Evolutionary conservation across 1,140 invertebrate species (phyloP), one percentile per base, ranked within the genome.

Genomic region (Apis cerana): DNA sequence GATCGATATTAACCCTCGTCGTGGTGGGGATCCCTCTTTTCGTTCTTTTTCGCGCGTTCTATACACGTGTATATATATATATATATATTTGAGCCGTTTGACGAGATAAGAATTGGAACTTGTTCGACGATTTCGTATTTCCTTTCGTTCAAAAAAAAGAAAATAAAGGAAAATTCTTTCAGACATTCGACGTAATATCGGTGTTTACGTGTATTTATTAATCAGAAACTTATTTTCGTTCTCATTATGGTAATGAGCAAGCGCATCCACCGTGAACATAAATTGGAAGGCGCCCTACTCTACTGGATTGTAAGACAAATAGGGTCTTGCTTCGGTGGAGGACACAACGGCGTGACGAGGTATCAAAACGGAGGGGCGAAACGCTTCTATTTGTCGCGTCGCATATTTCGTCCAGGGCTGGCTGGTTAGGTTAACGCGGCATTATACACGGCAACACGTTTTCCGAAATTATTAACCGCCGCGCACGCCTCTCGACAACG

Each of bases 401-500:
- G 43, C 13, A 23, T 58, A 50, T 61, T 27, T 70, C 64, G 62
- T 79, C 12, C n/a, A 21, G 64, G 33, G n/a, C 17, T 9, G 56
- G 50, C 21, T 33, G 33, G 61, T 43, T 43, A 67, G 27, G 76
- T 58, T 70, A 67, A 50, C 64, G 52, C 54, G 33, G 33, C 15
- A 13, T 79, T 62, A 48, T 12, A n/a, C 43, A 3, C 17, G n/a
- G n/a, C 23, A 8, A 15, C 33, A 43, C 58, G 58, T 80, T 80
- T 80, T 80, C 77, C 74, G 33, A 76, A 82, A 82, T 82, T 59
- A 76, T 82, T 68, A 82, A 82, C 74, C 74, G 48, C 74, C 74
- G 48, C 74, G 74, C 5, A 8, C 54, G 54, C 56, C 65, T 68
- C 50, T 23, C 61, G 74, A 62, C 67, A 58, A 71, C 79, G 23